A percentile compares a stretch with the other conserved stretches of the same genome.
Conservation (phyloP, 2,888 invertebrate species). For the Diplolepis rosae region DNA sequence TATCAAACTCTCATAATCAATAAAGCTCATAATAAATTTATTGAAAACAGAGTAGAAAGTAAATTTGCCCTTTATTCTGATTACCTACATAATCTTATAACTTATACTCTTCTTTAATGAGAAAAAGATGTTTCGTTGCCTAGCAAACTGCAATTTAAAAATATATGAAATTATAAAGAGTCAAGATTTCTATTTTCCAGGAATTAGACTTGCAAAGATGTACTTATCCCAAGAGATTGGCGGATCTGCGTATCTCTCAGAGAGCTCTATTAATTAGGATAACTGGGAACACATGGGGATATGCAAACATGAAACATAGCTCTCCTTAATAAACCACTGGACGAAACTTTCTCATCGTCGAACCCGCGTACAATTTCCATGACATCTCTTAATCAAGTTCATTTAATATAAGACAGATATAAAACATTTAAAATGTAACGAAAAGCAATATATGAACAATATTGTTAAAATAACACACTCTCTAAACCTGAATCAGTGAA, state of each 20-base stretch:
- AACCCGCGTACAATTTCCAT: not conserved
- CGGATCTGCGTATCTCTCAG: not conserved
- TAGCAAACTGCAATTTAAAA: not conserved
- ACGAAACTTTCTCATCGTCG: slow-evolving; percentile 4
- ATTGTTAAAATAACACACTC: no score
- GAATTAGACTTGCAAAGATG: not conserved
- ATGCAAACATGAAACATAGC: slow-evolving; percentile 12
- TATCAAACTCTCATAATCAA: not conserved
- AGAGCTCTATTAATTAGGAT: slow-evolving; percentile 36
- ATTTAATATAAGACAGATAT: no score
- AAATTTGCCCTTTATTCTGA: no score
- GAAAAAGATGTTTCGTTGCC: not conserved
- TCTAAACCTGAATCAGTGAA: no score
- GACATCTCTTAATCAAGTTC: slow-evolving; percentile 13
- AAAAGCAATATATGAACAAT: no score
- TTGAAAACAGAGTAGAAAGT: no score
- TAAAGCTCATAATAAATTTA: not conserved
- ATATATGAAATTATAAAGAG: not conserved
- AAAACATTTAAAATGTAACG: no score
- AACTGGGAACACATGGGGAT: slow-evolving; percentile 37
- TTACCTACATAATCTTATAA: no score
- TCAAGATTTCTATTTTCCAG: not conserved
- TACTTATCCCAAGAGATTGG: not conserved
- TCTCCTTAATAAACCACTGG: not conserved
- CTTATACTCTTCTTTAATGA: not conserved